Base-by-base conservation (phyloP, 1,140 invertebrate genomes). In the Paralvinella palmiformis region DNA sequence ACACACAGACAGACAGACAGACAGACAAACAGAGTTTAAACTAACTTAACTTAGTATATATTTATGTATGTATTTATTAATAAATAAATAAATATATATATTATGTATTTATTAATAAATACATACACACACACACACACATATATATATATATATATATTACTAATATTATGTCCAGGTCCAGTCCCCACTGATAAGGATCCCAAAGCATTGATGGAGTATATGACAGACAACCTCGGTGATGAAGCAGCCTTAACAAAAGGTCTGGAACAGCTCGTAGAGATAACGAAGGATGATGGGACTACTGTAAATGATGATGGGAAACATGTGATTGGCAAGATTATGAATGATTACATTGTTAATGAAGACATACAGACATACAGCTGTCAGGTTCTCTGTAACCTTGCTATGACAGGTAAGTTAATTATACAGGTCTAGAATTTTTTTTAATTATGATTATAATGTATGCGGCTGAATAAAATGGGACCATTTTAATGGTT, bases 301-400 rank as follows among this genome's bases (percentile, higher is more conserved):
- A 58, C 33, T 27, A 45, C 37, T 15, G 32, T 70, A 17, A 41
- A 35, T 15, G 17, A 17, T 15, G 63, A 62, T 20, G 69, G 71
- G n/a, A 75, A 74, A 64, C 70, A 65, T 55, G 63, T 75, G 35
- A 64, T 75, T 48, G 67, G 68, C 13, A 62, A 71, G 41, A 69
- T 71, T 45, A 75, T 77, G 72, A 71, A 68, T 62, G 69, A 72
- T 50, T 72, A 77, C 63, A 68, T 73, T 31, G 59, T 32, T 24
- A 64, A 74, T 53, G 65, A 65, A 36, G 68, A 72, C 1, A 69
- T 78, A 36, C 72, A 73, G 65, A 68, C 73, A 35, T 63, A 68
- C 59, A 75, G 76, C 20, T 76, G 70, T 59, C 70, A 70, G 56
- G 67, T 78, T 7, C 61, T 79, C 2, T 72, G 73, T 45, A 65